Base-by-base conservation (phyloP, 2,888 invertebrate species). In the Eilema griseolum region DNA sequence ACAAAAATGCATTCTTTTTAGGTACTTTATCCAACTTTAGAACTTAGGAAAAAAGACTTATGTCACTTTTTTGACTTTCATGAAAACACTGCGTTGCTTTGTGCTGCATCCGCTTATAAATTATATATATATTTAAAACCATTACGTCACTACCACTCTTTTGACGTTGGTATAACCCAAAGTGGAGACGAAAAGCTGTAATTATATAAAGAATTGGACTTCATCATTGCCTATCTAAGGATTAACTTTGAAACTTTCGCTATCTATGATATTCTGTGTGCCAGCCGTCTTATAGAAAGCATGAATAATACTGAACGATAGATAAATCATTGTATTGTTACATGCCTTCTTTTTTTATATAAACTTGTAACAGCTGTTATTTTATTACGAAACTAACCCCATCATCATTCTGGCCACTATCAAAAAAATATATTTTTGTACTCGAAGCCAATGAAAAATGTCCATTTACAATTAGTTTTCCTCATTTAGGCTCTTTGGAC, bases 131-230 rank as follows among this genome's bases (percentile, higher is more conserved):
- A 52, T 52, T 52, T 46, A 20, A 46, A 46, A 46, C 14, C 14
- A 37, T 37, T 52, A n/a, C n/a, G 20, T 52, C n/a, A 52, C 52
- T 52, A n/a, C n/a, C n/a, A 52, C 52, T n/a, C 10, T 52, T 52
- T n/a, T 52, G 8, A 1, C 52, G n/a, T n/a, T 52, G 20, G n/a
- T n/a, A 52, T 52, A 52, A 52, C 52, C 52, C 52, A 52, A 52
- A 52, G 52, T 52, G n/a, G n/a, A 52, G 10, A n/a, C n/a, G 52
- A 52, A 52, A 52, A 52, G 52, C 52, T 52, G 52, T 52, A 52
- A 52, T 52, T 52, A 52, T n/a, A 52, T 52, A 52, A 52, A 52
- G 52, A 52, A 52, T 52, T 52, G 52, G 52, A 52, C n/a, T 52
- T 52, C 52, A n/a, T n/a, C 8, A n/a, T 52, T n/a, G n/a, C n/a